A percentile compares a stretch with the other conserved stretches of the same genome.
Evolutionary conservation across 2,797 vertebrate genomes (phyloP).

Genomic region (Phalloptychus januarius): DNA sequence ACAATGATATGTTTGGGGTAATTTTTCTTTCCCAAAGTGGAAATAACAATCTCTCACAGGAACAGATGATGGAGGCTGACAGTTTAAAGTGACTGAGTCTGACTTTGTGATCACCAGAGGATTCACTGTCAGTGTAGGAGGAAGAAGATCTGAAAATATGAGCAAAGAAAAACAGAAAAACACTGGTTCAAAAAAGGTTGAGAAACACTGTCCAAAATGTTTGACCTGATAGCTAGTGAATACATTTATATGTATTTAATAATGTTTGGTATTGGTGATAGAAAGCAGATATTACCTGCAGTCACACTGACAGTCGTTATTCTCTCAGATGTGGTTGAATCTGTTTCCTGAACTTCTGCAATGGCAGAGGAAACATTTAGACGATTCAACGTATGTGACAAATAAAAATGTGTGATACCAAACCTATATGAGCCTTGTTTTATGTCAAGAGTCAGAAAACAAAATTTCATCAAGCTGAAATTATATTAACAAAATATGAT

Average conservation of each 20-base stretch:
- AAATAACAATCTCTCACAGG: conserved; percentile 36
- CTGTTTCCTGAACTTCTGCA: too few relatives aligned
- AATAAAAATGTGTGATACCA: background rate
- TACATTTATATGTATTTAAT: background rate
- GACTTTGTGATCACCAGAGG: conserved; percentile 28
- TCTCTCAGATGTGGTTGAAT: too few relatives aligned
- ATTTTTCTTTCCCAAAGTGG: fast-evolving
- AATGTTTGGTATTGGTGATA: background rate
- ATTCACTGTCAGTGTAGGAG: conserved; percentile 22
- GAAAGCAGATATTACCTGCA: background rate
- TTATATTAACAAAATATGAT: background rate
- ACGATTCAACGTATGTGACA: too few relatives aligned
- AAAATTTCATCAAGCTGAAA: too few relatives aligned
- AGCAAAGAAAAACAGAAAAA: background rate
- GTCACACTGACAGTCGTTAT: conserved; percentile 14
- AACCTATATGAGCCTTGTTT: too few relatives aligned
- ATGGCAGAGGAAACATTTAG: too few relatives aligned
- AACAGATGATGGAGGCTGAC: conserved; percentile 34
- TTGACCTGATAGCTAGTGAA: background rate
- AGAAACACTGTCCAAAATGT: too few relatives aligned
- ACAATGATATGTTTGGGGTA: fast-evolving
- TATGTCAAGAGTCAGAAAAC: background rate
- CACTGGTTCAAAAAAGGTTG: too few relatives aligned
- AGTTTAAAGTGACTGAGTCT: conserved; percentile 46
- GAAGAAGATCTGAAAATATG: conserved; percentile 11